phyloP scores from a whole-genome alignment of 2,888 invertebrate genomes.

The Gisinianus flammeolus region DNA sequence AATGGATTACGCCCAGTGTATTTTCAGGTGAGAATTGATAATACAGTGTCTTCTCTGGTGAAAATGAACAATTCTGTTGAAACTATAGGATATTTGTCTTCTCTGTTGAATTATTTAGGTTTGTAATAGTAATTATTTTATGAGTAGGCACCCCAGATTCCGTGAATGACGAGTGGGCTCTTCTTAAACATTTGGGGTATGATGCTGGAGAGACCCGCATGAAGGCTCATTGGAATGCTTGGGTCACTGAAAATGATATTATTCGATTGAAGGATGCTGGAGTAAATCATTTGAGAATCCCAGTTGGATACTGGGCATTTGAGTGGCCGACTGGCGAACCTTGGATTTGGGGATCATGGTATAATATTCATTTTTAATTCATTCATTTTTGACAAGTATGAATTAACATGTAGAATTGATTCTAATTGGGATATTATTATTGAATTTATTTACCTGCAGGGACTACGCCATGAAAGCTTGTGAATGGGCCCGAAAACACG shows the following conservation, averaged over 20 bases:
- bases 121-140: too few relatives aligned
- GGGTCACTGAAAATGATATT: slow-evolving; percentile 57
- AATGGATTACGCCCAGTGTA: slow-evolving; percentile 51
- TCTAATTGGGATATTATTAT: too few relatives aligned
- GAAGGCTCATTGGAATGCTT: slow-evolving; percentile 53
- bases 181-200: slow-evolving; percentile 48
- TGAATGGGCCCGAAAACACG: slow-evolving; percentile 54
- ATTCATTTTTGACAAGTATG: too few relatives aligned
- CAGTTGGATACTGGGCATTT: slow-evolving; percentile 57
- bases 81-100: too few relatives aligned
- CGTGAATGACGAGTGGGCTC: slow-evolving; percentile 50
- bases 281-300: slow-evolving; percentile 57
- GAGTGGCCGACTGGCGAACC: slow-evolving; percentile 53
- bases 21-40: too few relatives aligned
- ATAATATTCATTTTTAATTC: too few relatives aligned
- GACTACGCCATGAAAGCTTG: slow-evolving; percentile 53
- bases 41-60: too few relatives aligned
- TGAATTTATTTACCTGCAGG: too few relatives aligned
- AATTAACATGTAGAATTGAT: too few relatives aligned
- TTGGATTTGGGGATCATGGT: slow-evolving; percentile 51
- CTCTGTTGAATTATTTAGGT: too few relatives aligned
- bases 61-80: too few relatives aligned
- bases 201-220: slow-evolving; percentile 45
- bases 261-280: slow-evolving; percentile 50
- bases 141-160: slow-evolving; percentile 49